A percentile compares a stretch with the other conserved stretches of the same genome.
Evolutionary conservation across 2,888 invertebrate genomes (phyloP).

Genomic region (Tachina lurida): DNA sequence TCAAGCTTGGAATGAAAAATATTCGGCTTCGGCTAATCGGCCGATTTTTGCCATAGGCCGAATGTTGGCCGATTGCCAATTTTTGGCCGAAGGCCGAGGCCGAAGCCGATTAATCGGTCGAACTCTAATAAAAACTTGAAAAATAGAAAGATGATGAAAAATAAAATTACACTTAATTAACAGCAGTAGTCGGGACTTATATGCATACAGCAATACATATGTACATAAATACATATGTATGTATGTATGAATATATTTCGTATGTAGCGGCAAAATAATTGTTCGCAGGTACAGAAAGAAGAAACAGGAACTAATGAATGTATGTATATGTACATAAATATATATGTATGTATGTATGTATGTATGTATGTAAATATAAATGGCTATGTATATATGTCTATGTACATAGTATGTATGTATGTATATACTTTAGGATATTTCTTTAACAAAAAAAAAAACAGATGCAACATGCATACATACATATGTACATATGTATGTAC

Average conservation of each 20-base stretch:
- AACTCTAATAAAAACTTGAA: no score
- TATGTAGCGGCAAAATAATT: conserved; percentile 47
- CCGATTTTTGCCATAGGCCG: no score
- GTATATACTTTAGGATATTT: background rate
- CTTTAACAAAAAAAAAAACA: background rate
- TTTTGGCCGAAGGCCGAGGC: no score
- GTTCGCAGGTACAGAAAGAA: background rate
- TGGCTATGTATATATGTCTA: no score
- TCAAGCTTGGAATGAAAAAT: no score
- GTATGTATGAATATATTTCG: background rate
- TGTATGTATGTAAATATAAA: no score
- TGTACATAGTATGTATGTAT: no score
- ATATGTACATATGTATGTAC: background rate
- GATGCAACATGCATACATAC: conserved; percentile 14
- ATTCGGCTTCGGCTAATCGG: no score
- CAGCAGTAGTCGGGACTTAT: background rate
- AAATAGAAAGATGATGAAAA: background rate
- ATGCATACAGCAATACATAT: no score
- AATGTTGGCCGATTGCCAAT: no score
- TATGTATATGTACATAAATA: background rate
- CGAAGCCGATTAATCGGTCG: no score
- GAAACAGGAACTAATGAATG: conserved; percentile 7
- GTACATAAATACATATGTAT: no score
- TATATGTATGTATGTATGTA: background rate
- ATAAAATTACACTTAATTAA: background rate